Percentiles rank a stretch among this genome's conserved stretches.
Conservation (phyloP, 2,797 vertebrate genomes). For the Carduelis carduelis region DNA sequence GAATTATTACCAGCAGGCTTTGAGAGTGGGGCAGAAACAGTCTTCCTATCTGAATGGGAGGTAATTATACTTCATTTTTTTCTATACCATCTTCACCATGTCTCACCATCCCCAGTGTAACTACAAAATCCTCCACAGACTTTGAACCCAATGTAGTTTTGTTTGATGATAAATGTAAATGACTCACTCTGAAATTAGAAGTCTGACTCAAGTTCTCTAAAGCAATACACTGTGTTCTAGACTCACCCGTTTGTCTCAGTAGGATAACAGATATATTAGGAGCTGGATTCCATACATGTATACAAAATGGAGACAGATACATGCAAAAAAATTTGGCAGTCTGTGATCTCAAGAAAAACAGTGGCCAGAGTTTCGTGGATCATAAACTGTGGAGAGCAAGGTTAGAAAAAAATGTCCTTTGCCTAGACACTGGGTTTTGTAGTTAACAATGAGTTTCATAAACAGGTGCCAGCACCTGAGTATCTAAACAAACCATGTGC, state of each 20-base stretch:
- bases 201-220: constrained; percentile 50
- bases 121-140: constrained; percentile 2
- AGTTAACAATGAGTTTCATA: neutral
- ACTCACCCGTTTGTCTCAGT: neutral
- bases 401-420: neutral
- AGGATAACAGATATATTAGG: neutral
- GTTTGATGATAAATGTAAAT: constrained; percentile 49
- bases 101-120: neutral
- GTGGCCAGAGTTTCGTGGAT: neutral
- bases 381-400: neutral
- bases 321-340: neutral
- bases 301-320: neutral
- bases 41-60: neutral
- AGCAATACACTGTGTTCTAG: constrained; percentile 24
- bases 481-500: neutral
- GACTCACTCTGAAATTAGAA: constrained; percentile 36
- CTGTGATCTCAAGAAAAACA: neutral
- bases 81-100: neutral
- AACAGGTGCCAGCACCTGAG: neutral
- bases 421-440: neutral
- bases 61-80: neutral
- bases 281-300: neutral
- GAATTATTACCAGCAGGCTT: neutral
- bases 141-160: constrained; percentile 8
- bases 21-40: neutral